phyloP scores from a whole-genome alignment of 2,797 vertebrate genomes.

The Megaceryle alcyon region DNA sequence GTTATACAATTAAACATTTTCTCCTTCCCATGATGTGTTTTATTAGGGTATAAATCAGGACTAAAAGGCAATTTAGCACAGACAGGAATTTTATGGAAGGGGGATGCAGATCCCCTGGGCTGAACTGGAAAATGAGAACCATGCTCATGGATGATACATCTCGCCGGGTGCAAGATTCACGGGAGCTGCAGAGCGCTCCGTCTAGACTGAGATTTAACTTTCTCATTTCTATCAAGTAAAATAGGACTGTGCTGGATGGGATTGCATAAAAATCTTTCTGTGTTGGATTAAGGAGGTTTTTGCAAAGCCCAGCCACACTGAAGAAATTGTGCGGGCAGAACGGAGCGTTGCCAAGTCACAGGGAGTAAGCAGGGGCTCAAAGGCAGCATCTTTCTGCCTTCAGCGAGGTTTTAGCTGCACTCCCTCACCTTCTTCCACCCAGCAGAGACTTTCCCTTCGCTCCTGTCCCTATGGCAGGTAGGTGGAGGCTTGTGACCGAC shows the following conservation, averaged over 20 bases:
- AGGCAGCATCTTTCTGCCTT: background rate
- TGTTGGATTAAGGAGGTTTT: conserved; percentile 48
- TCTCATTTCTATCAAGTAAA: conserved; percentile 51
- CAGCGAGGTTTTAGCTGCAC: background rate
- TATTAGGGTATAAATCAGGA: conserved; percentile 71
- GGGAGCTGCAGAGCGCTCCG: background rate
- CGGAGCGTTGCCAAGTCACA: conserved; percentile 10
- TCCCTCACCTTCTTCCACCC: background rate
- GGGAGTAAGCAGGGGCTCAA: conserved; percentile 30
- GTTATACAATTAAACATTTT: conserved; percentile 58
- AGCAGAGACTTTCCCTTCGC: background rate
- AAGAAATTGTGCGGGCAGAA: conserved; percentile 41
- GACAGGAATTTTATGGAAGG: conserved; percentile 59
- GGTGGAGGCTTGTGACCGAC: background rate
- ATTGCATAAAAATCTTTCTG: conserved; percentile 25
- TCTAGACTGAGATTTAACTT: conserved; percentile 70
- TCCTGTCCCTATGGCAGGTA: background rate
- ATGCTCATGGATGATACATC: conserved; percentile 30
- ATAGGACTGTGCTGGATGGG: conserved; percentile 3
- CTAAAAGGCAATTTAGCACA: conserved; percentile 53
- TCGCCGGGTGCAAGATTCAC: background rate
- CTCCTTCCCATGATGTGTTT: conserved; percentile 32
- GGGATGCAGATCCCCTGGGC: conserved; percentile 42
- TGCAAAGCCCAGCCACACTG: conserved; percentile 9
- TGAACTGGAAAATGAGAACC: conserved; percentile 73